These are phyloP conservation scores for Alaudala cheleensis DNA, from an alignment of 2,113 vertebrate genomes.

Conservation along the genomic window DNA sequence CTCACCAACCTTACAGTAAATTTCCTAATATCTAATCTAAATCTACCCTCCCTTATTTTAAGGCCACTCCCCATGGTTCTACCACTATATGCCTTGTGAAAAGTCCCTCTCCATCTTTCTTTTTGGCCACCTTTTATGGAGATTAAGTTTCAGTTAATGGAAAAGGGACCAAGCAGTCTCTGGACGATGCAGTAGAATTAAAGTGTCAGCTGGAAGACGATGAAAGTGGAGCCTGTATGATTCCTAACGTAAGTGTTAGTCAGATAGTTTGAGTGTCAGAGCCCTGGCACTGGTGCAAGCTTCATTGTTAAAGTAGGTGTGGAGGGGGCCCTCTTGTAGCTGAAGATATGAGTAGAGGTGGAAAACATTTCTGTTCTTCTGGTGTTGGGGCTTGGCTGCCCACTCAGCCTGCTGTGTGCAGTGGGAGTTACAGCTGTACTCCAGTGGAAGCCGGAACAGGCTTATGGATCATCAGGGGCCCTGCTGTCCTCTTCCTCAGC, in stretches of 20 bases:
- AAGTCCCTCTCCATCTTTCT: neutral
- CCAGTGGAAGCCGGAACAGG: neutral
- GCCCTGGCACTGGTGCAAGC: neutral
- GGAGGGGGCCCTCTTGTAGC: neutral
- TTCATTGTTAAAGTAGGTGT: neutral
- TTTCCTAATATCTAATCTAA: neutral
- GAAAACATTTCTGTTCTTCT: neutral
- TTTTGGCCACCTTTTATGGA: neutral
- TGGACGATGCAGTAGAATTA: neutral
- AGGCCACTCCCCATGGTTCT: neutral
- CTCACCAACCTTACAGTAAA: neutral
- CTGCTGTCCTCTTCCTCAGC: neutral
- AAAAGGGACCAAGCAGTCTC: neutral
- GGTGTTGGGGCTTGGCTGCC: neutral
- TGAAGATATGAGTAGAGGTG: neutral
- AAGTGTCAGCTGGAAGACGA: neutral
- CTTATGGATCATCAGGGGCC: neutral
- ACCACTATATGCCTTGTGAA: neutral
- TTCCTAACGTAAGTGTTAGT: neutral
- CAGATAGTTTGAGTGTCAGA: neutral
- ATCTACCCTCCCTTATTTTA: neutral
- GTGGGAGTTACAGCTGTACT: neutral
- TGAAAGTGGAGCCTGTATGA: neutral
- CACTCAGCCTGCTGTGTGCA: neutral
- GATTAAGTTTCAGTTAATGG: neutral